Evolutionary conservation across 2,888 invertebrate species (phyloP), one percentile per base, ranked within the genome.

Genomic region (Pogonocherus hispidulus): DNA sequence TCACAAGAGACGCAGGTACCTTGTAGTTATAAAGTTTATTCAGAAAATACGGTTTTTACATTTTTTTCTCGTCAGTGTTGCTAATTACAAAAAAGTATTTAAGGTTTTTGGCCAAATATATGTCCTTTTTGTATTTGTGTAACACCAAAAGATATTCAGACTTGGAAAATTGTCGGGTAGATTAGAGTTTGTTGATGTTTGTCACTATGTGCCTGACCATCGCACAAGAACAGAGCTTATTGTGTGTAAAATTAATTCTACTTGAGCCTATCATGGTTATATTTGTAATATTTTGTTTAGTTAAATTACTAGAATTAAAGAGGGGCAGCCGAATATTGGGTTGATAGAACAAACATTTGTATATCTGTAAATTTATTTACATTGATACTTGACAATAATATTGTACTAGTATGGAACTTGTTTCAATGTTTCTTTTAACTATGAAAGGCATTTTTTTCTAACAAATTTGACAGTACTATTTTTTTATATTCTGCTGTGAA

Each of bases 61-160:
- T 46, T 32, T 59, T 59, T 52, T 20, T 47, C 47, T 47, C 47
- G 46, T 32, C 47, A 47, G 32, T 47, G 59, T 47, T 59, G 59
- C 59, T 59, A 18, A 46, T 59, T 47, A 32, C 32, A 20, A 47
- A 47, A 19, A 47, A 59, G 19, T 18, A 32, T 59, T 47, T 47
- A 47, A 47, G 47, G 27, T 32, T 46, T 57, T n/a, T n/a, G n/a
- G n/a, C n/a, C n/a, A n/a, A 22, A 35, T 27, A 23, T 47, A 44
- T 27, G 59, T 51, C 55, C 49, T 27, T 56, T n/a, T 56, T 69
- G 46, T 54, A 76, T 75, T 68, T 66, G 14, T 14, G 16, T 5
- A 77, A 78, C 77, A 80, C 79, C 79, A 76, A 78, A 79, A 75
- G 75, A 75, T 76, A 76, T 78, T 77, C 73, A 74, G 67, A 66